Conservation (phyloP, 2,797 vertebrate genomes). For the Poecilia wingei region DNA sequence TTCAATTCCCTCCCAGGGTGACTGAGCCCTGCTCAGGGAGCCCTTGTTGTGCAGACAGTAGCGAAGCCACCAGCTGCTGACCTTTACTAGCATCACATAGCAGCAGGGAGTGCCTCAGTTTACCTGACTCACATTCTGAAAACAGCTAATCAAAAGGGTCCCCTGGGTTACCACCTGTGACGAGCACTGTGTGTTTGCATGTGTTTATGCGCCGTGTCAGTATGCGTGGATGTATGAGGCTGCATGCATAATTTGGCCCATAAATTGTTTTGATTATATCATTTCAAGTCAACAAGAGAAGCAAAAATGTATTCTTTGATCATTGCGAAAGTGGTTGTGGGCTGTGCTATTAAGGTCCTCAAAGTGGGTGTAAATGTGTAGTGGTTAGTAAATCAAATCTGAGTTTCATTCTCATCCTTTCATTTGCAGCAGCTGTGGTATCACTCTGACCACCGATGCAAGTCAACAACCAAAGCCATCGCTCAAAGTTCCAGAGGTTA, state of each 20-base stretch:
- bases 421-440: conserved; percentile 47
- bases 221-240: conserved; percentile 17
- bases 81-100: conserved; percentile 67
- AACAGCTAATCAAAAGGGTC: conserved; percentile 73
- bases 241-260: conserved; percentile 17
- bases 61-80: conserved; percentile 70
- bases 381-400: conserved; percentile 54
- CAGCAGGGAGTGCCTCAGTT: conserved; percentile 63
- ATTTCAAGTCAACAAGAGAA: conserved; percentile 51
- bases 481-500: conserved; percentile 42
- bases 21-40: conserved; percentile 37
- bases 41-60: conserved; percentile 31
- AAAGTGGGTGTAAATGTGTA: conserved; percentile 46
- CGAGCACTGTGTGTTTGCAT: conserved; percentile 27
- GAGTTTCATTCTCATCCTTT: conserved; percentile 51
- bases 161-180: conserved; percentile 62
- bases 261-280: conserved; percentile 40
- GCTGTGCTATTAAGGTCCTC: conserved; percentile 35
- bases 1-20: conserved; percentile 12
- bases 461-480: conserved; percentile 29
- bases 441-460: conserved; percentile 21
- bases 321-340: conserved; percentile 51
- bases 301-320: conserved; percentile 64
- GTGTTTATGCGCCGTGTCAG: conserved; percentile 19
- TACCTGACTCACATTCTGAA: conserved; percentile 71